Base-by-base conservation (phyloP, 2,888 invertebrate genomes). In the Epirrhoe tristata region DNA sequence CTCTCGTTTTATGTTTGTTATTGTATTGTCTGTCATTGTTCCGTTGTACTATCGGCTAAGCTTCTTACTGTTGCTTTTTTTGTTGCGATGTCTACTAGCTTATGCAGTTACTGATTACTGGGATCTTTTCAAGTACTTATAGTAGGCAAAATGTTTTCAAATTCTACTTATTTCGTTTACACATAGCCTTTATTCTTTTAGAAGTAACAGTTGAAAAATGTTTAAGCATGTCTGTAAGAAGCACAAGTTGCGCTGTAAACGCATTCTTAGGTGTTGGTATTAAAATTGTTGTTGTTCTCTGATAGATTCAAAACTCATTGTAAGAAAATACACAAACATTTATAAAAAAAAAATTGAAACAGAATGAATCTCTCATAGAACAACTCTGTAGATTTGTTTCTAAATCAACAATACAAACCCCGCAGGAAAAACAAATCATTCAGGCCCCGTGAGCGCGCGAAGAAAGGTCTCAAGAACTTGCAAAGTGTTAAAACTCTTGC, bases 401-500 rank as follows among this genome's bases (percentile, higher is more conserved):
- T 58, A 65, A 48, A 58, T 36, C 12, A 61, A 51, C 16, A 6
- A 12, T 16, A 32, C 43, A n/a, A 57, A 36, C 7, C 60, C 63
- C 69, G 76, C 94, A 98, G 98, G 96, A 98, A 98, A 94, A 98
- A 97, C 94, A 98, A 98, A 91, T 98, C 98, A 69, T 98, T 97
- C 93, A 95, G 97, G 79, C 97, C 98, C n/a, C 94, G 97, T 63
- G 96, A 97, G 87, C 94, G 97, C 64, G 96, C 97, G 80, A 97
- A 97, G 90, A 97, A 98, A 84, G 97, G 97, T 65, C 93, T 98
- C 82, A 97, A 98, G 88, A 98, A 98, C 91, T 94, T 98, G 66
- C 97, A 98, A 91, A 97, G 98, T 59, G 97, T 98, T 70, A 98
- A 98, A 91, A 98, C 98, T 5, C 93, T 98, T 60, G 98, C 98